Percentiles rank a stretch among this genome's conserved stretches.
These are phyloP conservation scores for Philaethria dido DNA, from an alignment of 2,888 invertebrate species.

Conservation along the genomic window DNA sequence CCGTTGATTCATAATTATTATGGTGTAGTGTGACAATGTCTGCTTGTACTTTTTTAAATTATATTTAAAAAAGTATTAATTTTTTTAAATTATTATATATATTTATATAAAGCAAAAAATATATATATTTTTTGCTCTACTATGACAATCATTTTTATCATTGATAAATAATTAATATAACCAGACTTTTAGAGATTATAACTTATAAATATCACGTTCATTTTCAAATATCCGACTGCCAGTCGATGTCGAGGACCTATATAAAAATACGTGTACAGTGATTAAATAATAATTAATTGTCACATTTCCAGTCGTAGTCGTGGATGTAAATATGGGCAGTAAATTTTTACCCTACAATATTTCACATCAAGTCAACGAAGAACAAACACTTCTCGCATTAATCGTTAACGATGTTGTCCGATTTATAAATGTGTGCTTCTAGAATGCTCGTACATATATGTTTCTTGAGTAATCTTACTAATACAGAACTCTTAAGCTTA, in stretches of 20 bases:
- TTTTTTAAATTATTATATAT: no score
- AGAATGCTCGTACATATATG: not conserved
- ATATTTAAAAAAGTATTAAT: no score
- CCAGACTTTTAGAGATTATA: not conserved
- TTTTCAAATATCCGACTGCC: not conserved
- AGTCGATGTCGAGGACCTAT: not conserved
- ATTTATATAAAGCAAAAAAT: no score
- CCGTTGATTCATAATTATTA: no score
- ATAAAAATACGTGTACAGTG: not conserved
- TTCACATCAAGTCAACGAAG: constrained; percentile 26
- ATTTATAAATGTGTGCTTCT: constrained; percentile 16
- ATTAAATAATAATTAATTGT: not conserved
- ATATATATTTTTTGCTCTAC: no score
- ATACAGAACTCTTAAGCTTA: not conserved
- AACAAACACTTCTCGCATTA: constrained; percentile 35
- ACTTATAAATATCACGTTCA: not conserved
- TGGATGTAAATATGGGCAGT: not conserved
- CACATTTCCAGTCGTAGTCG: not conserved
- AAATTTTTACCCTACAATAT: constrained; percentile 25
- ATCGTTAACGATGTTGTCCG: constrained; percentile 40
- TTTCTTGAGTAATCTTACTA: not conserved
- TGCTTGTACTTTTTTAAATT: no score
- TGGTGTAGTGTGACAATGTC: no score
- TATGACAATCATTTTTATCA: no score
- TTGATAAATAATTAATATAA: not conserved